Percentiles rank a stretch among this genome's conserved stretches.
Conservation (phyloP, 2,113 vertebrate genomes). For the Prochilodus magdalenae region DNA sequence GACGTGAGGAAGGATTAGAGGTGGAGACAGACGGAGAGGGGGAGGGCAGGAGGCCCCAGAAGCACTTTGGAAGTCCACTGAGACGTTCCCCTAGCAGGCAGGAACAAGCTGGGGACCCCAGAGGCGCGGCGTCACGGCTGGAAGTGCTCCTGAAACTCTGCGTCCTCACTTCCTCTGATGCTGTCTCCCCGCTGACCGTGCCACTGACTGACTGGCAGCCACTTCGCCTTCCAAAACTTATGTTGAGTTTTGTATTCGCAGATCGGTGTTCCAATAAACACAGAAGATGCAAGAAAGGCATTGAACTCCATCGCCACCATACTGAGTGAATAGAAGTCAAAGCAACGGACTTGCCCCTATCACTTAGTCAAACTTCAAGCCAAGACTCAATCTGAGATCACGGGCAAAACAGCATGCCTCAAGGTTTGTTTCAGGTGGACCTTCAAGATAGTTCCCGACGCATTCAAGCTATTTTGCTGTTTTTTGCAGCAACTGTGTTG, state of each 20-base stretch:
- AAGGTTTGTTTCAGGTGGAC: neutral
- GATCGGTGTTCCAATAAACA: conserved; percentile 28
- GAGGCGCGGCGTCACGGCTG: conserved; percentile 18
- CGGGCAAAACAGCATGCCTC: neutral
- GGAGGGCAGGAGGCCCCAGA: neutral
- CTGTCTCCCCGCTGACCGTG: neutral
- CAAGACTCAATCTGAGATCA: neutral
- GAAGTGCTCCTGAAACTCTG: conserved; percentile 30
- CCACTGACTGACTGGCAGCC: conserved; percentile 20
- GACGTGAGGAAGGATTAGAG: neutral
- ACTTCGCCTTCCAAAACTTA: conserved; percentile 3
- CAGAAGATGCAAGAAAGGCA: conserved; percentile 5
- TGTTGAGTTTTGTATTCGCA: conserved; percentile 21
- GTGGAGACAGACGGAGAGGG: conserved; percentile 2
- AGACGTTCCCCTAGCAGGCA: conserved; percentile 7
- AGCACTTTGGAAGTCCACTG: conserved; percentile 41
- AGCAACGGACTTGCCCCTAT: neutral
- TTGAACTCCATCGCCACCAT: neutral
- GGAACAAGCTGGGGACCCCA: conserved; percentile 34
- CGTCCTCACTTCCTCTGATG: conserved; percentile 22
- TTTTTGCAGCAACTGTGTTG: no score
- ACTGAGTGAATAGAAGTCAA: neutral
- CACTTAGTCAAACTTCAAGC: neutral
- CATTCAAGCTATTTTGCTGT: no score
- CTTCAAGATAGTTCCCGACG: no score